Evolutionary conservation across 2,888 invertebrate species (phyloP).

Genomic region (Argyresthia albistria): DNA sequence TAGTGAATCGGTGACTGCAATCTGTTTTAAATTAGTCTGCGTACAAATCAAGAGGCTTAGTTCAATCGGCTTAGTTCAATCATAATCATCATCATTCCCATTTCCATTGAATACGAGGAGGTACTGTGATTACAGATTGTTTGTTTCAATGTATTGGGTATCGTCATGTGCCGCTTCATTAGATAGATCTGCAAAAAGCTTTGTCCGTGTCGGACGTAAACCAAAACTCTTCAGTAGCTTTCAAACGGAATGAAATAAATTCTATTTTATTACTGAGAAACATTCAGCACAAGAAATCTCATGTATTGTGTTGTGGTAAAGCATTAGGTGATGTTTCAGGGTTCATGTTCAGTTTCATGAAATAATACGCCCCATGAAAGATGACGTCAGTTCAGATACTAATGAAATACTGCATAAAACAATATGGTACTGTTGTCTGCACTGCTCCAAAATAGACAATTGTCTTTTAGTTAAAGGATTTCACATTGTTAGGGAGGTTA

Average conservation of each 20-base stretch:
- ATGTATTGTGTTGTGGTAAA: no score
- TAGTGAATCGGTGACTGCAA: neutral
- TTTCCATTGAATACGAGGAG: constrained; percentile 24
- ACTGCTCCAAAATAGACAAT: constrained; percentile 1
- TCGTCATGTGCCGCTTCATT: constrained; percentile 44
- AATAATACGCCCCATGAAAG: neutral
- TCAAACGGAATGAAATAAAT: neutral
- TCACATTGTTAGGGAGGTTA: no score
- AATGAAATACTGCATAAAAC: neutral
- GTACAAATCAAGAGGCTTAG: constrained; percentile 1
- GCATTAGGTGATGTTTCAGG: neutral
- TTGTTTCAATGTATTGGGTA: constrained; percentile 52
- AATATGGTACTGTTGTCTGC: neutral
- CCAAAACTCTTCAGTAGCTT: neutral
- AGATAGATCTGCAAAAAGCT: constrained; percentile 8
- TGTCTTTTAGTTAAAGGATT: no score
- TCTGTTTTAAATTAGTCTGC: constrained; percentile 20
- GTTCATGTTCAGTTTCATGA: neutral
- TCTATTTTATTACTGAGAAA: no score
- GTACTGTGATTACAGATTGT: constrained; percentile 42
- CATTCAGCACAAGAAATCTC: no score
- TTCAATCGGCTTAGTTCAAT: constrained; percentile 1
- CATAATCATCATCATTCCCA: neutral
- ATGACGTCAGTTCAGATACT: neutral
- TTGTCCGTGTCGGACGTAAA: neutral